These are phyloP conservation scores for Epistrophe eligans DNA, from an alignment of 2,888 invertebrate genomes.

Conservation along the genomic window DNA sequence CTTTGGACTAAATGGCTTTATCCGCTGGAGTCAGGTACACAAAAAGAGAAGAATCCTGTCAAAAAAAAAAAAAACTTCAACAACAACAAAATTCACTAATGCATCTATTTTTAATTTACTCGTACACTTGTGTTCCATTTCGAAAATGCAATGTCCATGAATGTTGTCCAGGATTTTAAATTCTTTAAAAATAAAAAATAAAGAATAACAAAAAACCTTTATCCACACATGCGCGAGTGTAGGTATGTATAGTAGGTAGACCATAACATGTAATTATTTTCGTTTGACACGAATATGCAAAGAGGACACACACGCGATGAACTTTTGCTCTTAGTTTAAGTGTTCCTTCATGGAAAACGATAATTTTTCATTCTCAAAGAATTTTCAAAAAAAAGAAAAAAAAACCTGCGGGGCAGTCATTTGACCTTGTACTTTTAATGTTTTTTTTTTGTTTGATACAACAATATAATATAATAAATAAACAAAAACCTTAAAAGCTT, in stretches of 20 bases:
- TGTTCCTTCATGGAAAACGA: too few relatives aligned
- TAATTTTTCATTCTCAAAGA: too few relatives aligned
- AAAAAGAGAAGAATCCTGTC: background rate
- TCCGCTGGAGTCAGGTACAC: conserved; percentile 2
- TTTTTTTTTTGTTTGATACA: too few relatives aligned
- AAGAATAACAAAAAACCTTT: background rate
- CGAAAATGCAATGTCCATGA: background rate
- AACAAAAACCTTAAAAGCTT: too few relatives aligned
- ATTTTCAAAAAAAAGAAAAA: too few relatives aligned
- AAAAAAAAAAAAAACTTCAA: too few relatives aligned
- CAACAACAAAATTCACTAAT: conserved; percentile 4
- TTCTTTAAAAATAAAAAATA: background rate
- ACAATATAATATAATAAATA: too few relatives aligned
- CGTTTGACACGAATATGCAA: conserved; percentile 47
- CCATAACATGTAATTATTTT: conserved; percentile 40
- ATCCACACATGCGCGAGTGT: background rate
- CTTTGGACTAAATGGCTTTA: conserved; percentile 18
- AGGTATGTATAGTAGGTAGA: background rate
- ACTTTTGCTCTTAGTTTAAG: background rate
- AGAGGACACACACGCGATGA: conserved; percentile 48
- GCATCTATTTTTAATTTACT: background rate
- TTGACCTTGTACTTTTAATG: too few relatives aligned
- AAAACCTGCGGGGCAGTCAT: too few relatives aligned
- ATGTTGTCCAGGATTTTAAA: background rate
- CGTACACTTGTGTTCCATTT: background rate